Evolutionary conservation across 2,113 vertebrate genomes (phyloP).

Genomic region (Scytalopus superciliaris): DNA sequence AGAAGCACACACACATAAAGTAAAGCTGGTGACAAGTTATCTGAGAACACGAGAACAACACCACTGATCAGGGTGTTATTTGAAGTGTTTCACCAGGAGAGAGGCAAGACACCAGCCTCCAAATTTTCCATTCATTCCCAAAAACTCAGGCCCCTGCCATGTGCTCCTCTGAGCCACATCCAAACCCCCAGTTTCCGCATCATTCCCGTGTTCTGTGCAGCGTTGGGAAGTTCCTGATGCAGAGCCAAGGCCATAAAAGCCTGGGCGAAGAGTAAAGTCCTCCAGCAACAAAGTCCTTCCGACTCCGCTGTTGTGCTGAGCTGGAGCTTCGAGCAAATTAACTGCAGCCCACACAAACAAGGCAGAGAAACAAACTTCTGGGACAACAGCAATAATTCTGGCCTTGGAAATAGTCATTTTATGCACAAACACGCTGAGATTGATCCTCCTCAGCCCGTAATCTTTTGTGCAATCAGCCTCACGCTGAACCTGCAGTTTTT

Average conservation of each 20-base stretch:
- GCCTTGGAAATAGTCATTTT: background rate
- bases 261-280: background rate
- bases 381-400: background rate
- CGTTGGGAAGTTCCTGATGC: accelerated
- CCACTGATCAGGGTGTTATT: background rate
- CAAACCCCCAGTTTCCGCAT: accelerated
- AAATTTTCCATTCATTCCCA: accelerated
- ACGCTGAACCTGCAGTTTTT: background rate
- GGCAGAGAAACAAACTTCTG: background rate
- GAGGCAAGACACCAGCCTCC: background rate
- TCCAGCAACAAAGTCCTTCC: background rate
- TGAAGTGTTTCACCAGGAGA: background rate
- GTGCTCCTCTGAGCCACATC: background rate
- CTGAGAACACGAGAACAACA: accelerated
- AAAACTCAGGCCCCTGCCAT: accelerated
- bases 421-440: background rate
- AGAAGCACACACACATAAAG: background rate
- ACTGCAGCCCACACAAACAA: background rate
- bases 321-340: background rate
- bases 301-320: accelerated
- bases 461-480: background rate
- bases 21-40: background rate
- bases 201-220: accelerated
- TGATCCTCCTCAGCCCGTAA: background rate
- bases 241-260: background rate